Evolutionary conservation across 2,888 invertebrate species (phyloP), one percentile per base, ranked within the genome.

Genomic region (Lamellibrachia columna): DNA sequence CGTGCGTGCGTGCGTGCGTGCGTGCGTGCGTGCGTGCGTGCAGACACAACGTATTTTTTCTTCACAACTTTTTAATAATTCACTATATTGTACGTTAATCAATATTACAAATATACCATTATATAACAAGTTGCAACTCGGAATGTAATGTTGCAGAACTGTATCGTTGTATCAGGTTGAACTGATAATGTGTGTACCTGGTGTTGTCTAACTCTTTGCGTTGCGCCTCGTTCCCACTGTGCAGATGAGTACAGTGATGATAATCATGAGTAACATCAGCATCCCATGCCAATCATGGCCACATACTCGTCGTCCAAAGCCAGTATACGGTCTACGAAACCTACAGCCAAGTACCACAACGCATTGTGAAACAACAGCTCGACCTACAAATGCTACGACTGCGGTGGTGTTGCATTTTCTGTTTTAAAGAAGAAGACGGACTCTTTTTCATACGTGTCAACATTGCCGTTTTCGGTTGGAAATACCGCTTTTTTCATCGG

Each of bases 271-370:
- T 9, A 91, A 11, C 22, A 91, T 91, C 15, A 91, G 40, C 3
- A 91, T 22, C 53, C 53, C 55, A 91, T 91, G 53, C 91, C 91
- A n/a, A 91, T 91, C 55, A 91, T 53, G 4, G 91, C 91, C 1
- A 91, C 53, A n/a, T 91, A 91, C 55, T 91, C 91, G 28, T 91
- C 91, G n/a, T 53, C 53, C 55, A 91, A 58, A 2, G 91, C 52
- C 91, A 91, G n/a, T 52, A 91, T 40, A 40, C 53, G 52, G 11
- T 52, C 53, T 91, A 15, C 15, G 53, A 91, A 52, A 40, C 91
- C 91, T 91, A 75, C 22, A 75, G n/a, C 75, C 75, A 75, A 75
- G 40, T 40, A 15, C 3, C 75, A 2, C 75, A 75, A 75, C 75
- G 75, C n/a, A n/a, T 75, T 75, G 75, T 75, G 22, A 75, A 15